A percentile compares a stretch with the other conserved stretches of the same genome.
These are phyloP conservation scores for Hoplostethus atlanticus DNA, from an alignment of 2,797 vertebrate species.

Conservation along the genomic window DNA sequence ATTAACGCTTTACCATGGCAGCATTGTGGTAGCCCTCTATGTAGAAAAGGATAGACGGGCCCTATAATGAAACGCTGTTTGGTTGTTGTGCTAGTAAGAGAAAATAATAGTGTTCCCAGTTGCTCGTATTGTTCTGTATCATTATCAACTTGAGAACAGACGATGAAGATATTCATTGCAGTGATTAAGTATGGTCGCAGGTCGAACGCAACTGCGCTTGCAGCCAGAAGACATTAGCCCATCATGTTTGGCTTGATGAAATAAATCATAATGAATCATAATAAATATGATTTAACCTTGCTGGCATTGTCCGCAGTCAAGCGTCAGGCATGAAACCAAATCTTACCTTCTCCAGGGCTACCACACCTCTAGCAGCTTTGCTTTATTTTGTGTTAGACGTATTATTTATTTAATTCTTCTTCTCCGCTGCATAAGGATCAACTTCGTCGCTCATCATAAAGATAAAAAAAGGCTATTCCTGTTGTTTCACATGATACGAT, in stretches of 20 bases:
- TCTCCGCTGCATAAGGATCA: no score
- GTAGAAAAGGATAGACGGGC: no score
- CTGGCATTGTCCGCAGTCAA: slow-evolving; percentile 22
- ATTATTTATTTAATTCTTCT: background rate
- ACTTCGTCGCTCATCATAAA: no score
- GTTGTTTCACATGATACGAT: background rate
- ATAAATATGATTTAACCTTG: slow-evolving; percentile 29
- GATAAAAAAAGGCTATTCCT: background rate
- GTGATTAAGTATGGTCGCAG: slow-evolving; percentile 1
- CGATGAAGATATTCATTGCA: background rate
- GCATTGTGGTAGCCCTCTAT: background rate
- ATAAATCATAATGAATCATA: slow-evolving; percentile 1
- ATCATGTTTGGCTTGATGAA: slow-evolving; percentile 14
- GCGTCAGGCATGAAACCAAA: slow-evolving; percentile 42
- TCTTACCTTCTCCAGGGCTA: background rate
- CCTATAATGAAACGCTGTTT: background rate
- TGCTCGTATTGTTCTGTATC: background rate
- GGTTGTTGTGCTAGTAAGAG: no score
- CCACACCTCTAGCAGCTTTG: background rate
- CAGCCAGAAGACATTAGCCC: slow-evolving; percentile 7
- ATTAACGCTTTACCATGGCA: background rate
- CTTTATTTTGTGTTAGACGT: slow-evolving; percentile 9
- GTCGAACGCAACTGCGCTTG: background rate
- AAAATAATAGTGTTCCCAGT: background rate
- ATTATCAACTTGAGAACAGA: background rate